Evolutionary conservation across 2,888 invertebrate species (phyloP).

Genomic region (Creontiades dilutus): DNA sequence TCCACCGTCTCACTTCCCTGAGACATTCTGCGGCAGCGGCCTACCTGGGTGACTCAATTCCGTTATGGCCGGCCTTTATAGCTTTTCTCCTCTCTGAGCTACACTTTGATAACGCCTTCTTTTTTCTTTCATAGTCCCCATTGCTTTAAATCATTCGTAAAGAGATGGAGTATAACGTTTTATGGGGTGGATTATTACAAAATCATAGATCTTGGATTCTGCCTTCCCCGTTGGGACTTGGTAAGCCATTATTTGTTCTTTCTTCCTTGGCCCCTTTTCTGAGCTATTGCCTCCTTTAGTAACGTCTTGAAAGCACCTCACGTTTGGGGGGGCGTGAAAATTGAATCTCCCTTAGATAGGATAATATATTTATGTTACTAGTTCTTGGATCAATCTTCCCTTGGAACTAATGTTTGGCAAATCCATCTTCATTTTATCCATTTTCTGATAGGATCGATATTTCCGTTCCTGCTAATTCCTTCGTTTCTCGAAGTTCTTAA

Average conservation of each 20-base stretch:
- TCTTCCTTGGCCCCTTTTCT: not conserved
- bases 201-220: constrained; percentile 23
- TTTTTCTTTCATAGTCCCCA: constrained; percentile 25
- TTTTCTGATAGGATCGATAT: too few species aligned
- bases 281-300: constrained; percentile 27
- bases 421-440: not conserved
- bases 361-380: not conserved
- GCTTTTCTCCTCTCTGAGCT: constrained; percentile 16
- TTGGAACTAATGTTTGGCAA: not conserved
- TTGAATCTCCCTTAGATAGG: not conserved
- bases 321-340: constrained; percentile 35
- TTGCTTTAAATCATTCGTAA: constrained; percentile 55
- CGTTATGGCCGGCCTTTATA: constrained; percentile 53
- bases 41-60: constrained; percentile 59
- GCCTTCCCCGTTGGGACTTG: not conserved
- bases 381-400: not conserved
- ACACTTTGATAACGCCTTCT: constrained; percentile 50
- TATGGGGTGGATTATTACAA: constrained; percentile 42
- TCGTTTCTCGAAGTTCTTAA: too few species aligned
- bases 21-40: constrained; percentile 59
- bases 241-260: constrained; percentile 39
- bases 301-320: constrained; percentile 25
- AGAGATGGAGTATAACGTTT: constrained; percentile 46
- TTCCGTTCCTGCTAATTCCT: too few species aligned
- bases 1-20: constrained; percentile 1